Evolutionary conservation across 2,888 invertebrate species (phyloP).

Genomic region (Erebia aethiops): DNA sequence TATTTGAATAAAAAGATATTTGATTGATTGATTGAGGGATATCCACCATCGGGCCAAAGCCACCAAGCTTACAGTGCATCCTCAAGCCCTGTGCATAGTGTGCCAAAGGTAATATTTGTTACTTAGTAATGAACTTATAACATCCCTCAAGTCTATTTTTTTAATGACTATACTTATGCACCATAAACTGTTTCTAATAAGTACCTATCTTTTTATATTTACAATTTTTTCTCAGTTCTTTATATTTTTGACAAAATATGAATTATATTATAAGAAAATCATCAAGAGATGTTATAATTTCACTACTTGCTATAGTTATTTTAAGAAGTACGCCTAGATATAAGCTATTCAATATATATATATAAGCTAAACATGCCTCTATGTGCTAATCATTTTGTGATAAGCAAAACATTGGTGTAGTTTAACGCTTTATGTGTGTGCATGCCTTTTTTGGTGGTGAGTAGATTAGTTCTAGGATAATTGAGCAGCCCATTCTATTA

Average conservation of each 20-base stretch:
- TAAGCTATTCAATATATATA: background rate
- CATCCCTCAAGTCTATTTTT: background rate
- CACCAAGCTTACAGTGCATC: conserved; percentile 58
- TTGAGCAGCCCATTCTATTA: no score
- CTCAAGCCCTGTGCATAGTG: conserved; percentile 52
- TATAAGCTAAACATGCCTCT: conserved; percentile 22
- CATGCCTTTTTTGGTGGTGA: conserved; percentile 23
- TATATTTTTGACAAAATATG: no score
- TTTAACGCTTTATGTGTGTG: conserved; percentile 19
- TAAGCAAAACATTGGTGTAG: conserved; percentile 60
- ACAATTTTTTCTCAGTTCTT: no score
- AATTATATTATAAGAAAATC: no score
- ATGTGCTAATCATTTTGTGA: conserved; percentile 55
- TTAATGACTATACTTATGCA: no score
- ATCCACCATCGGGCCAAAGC: conserved; percentile 54
- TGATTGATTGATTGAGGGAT: no score
- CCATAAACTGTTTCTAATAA: no score
- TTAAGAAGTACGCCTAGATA: no score
- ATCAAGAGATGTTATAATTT: conserved; percentile 8
- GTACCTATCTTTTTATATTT: no score
- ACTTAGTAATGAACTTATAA: conserved; percentile 15
- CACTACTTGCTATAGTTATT: background rate
- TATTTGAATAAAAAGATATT: no score
- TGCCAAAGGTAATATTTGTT: conserved; percentile 62
- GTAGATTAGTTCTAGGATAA: background rate